A percentile compares a stretch with the other conserved stretches of the same genome.
Conservation (phyloP, 2,888 invertebrate genomes). For the Pachydiplax longipennis region DNA sequence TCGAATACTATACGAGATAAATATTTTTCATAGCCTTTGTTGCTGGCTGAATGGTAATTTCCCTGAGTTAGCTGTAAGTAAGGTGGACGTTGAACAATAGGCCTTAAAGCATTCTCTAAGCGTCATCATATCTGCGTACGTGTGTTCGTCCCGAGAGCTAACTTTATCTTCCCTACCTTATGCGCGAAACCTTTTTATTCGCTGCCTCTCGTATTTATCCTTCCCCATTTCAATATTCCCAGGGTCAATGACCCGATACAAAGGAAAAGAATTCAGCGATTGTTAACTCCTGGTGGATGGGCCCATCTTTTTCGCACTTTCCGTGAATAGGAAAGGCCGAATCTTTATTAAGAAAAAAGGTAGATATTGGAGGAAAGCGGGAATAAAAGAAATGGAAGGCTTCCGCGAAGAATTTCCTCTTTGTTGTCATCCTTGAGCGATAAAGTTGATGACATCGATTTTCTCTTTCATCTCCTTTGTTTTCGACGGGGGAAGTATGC, state of each 20-base stretch:
- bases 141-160: not conserved
- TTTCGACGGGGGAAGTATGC: too few relatives aligned
- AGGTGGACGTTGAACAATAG: not conserved
- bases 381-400: not conserved
- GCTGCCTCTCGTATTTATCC: not conserved
- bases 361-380: not conserved
- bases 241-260: not conserved
- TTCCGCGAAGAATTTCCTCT: not conserved
- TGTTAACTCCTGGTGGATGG: not conserved
- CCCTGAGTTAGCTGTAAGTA: not conserved
- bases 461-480: not conserved
- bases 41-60: not conserved
- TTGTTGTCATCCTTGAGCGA: not conserved
- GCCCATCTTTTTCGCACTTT: not conserved
- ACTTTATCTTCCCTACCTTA: not conserved
- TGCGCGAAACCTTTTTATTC: not conserved
- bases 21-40: not conserved
- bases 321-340: not conserved
- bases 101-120: not conserved
- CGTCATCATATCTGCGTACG: not conserved
- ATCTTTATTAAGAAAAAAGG: not conserved
- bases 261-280: constrained; percentile 3
- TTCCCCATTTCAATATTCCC: not conserved
- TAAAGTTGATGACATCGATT: not conserved
- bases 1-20: too few relatives aligned